Conservation (phyloP, 2,797 vertebrate species). For the Acestrorhynchus altus region DNA sequence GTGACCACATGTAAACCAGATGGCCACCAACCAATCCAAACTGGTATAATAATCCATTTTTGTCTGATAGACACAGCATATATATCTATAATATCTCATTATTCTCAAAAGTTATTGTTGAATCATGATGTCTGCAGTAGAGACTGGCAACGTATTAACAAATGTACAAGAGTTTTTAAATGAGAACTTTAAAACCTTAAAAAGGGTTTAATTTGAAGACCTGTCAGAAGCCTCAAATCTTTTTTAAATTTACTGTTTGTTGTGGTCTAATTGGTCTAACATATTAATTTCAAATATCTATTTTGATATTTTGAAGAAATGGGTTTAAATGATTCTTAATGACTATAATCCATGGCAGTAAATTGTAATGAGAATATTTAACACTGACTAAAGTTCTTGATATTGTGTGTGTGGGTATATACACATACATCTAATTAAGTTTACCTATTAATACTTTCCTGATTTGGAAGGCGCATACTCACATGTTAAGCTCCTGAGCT, state of each 20-base stretch:
- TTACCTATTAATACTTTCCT: no score
- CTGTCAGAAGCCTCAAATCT: not conserved
- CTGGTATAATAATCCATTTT: not conserved
- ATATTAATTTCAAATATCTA: constrained; percentile 1
- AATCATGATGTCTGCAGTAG: not conserved
- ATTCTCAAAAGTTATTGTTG: not conserved
- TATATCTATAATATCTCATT: not conserved
- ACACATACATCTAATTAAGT: no score
- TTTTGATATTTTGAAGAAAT: constrained; percentile 9
- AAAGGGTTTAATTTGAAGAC: not conserved
- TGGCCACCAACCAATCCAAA: not conserved
- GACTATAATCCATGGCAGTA: constrained; percentile 18
- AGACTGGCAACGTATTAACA: not conserved
- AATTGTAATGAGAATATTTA: not conserved
- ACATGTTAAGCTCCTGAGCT: no score
- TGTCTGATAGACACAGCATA: not conserved
- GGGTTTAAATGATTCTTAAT: constrained; percentile 23
- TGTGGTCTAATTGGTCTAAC: not conserved
- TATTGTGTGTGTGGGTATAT: no score
- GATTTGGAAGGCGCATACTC: no score
- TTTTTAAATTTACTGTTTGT: not conserved
- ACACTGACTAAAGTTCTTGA: no score
- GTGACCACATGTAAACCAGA: no score
- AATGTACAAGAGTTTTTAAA: not conserved
- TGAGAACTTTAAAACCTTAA: not conserved